Base-by-base conservation (phyloP, 1,140 invertebrate genomes). In the Drosophila eugracilis region DNA sequence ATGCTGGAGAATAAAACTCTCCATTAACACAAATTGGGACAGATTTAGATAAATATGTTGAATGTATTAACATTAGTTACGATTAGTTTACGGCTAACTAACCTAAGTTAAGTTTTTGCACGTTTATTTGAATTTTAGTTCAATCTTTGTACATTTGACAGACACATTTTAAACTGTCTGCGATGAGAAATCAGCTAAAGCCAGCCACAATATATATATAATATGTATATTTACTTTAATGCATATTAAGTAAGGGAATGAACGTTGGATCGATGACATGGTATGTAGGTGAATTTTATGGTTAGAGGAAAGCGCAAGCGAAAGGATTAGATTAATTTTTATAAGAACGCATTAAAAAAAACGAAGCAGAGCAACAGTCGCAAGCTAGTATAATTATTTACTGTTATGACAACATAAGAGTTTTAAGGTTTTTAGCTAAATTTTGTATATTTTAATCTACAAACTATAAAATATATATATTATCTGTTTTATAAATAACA, bases 361-460 rank as follows among this genome's bases (percentile, higher is more conserved):
- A 21, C n/a, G 32, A 39, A 60, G 44, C 32, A 48, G 10, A 42
- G 49, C 21, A 53, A 76, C 14, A 57, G 32, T 72, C 55, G 28
- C 54, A 53, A 74, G 62, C 57, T 88, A 86, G 81, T 69, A 88
- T 86, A 86, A 86, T 86, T 86, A 86, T 86, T 77, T 70, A 86
- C 77, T 81, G 81, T 86, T 86, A 88, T 74, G 80, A 70, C 32
- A 59, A 54, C 58, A 70, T 81, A 81, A 86, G 77, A 77, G 60
- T 78, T 88, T 75, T 88, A 88, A 88, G 83, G 50, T 72, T 88
- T 88, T 88, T 88, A 88, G 83, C 83, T 88, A 88, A 88, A 89
- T 88, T 89, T 88, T 88, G 83, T 88, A 89, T 88, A 75, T 89
- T 88, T 88, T 83, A 88, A 78, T 88, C 78, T 83, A 88, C 84